Evolutionary conservation across 2,113 vertebrate species (phyloP), one percentile per base, ranked within the genome.

Genomic region (Leucopsar rothschildi): DNA sequence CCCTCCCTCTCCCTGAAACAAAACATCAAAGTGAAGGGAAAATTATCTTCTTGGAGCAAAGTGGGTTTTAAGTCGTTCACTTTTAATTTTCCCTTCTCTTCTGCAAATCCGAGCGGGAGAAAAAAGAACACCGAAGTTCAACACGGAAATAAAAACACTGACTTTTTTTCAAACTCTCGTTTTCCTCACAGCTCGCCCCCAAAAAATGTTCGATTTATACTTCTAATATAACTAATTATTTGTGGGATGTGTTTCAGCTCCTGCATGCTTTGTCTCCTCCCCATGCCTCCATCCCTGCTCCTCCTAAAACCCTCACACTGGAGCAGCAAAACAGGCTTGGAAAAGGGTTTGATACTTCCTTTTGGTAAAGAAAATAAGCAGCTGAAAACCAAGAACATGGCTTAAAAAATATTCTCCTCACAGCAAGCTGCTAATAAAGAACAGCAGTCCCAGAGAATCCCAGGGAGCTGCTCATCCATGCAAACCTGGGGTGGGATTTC

Each of bases 41-140:
- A 93, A 68, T 84, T 79, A 87, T 87, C 79, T 82, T 53, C 90
- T 80, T 1, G 45, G n/a, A 93, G 79, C 90, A 94, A 94, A 90
- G 59, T 2, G 31, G 56, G 5, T 2, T 96, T 88, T 68, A 64
- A 92, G 15, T 10, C 0, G 4, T 87, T 94, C 68, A 15, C 40
- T 94, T 92, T 55, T 40, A 9, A 4, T 60, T 82, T 94, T 21
- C 22, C n/a, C 8, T 53, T 68, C 76, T 49, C 12, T 27, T 40
- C 78, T 5, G 49, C 39, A 68, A 91, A 85, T 37, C 31, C 1
- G 2, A 25, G 69, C 6, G 8, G 37, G 24, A 37, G 47, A 2
- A 7, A n/a, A 23, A 71, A n/a, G 1, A 49, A 5, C 39, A 14
- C 2, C 5, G 0, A 77, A 91, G 80, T 84, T 77, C 76, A 70